phyloP scores from a whole-genome alignment of 2,113 vertebrate species.

The Ciconia stormi region DNA sequence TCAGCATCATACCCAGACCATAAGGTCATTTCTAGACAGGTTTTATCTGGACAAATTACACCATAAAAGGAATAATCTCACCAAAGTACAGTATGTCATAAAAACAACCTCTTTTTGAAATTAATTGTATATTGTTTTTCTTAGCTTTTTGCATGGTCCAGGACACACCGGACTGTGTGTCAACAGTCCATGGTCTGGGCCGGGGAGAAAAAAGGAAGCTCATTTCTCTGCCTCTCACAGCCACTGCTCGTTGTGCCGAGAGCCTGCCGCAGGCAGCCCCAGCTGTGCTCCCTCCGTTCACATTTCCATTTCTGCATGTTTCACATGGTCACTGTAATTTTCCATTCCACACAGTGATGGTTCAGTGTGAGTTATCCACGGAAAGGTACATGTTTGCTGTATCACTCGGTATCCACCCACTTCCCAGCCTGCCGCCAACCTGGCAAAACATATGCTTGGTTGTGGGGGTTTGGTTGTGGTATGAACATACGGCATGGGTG shows the following conservation, averaged over 20 bases:
- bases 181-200: not conserved
- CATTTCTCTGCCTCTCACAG: not conserved
- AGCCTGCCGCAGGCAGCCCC: not conserved
- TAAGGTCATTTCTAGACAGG: conserved; percentile 63
- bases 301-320: conserved; percentile 19
- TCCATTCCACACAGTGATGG: not conserved
- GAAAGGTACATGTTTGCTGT: not conserved
- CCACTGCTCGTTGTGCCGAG: not conserved
- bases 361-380: not conserved
- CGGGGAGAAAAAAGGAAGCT: not conserved
- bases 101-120: conserved; percentile 9
- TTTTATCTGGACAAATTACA: conserved; percentile 43
- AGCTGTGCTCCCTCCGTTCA: not conserved
- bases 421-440: not conserved
- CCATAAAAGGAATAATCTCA: not conserved
- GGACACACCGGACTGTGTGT: not conserved
- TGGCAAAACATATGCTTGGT: rapidly evolving
- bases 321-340: not conserved
- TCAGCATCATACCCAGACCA: conserved; percentile 60
- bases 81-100: not conserved
- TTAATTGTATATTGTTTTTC: conserved; percentile 30
- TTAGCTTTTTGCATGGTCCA: conserved; percentile 7
- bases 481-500: not conserved
- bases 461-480: not conserved
- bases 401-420: not conserved